These are phyloP conservation scores for Eudorcas thomsonii DNA, from an alignment of 2,113 vertebrate species.

Conservation along the genomic window DNA sequence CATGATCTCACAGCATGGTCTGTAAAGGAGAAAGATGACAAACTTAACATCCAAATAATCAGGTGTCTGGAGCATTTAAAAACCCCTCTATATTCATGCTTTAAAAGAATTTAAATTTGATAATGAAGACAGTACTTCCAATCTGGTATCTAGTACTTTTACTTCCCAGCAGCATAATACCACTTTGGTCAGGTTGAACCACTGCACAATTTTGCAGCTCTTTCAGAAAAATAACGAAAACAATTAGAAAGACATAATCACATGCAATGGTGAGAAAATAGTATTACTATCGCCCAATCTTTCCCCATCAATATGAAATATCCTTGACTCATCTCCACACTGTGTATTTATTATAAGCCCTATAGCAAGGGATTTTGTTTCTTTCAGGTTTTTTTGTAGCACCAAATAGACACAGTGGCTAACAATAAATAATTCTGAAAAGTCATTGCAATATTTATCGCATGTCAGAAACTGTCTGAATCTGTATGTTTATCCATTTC, in stretches of 20 bases:
- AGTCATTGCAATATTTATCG: slow-evolving; percentile 30
- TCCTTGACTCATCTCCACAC: slow-evolving; percentile 42
- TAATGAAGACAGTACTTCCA: slow-evolving; percentile 69
- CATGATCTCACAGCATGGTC: background rate
- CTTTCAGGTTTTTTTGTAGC: slow-evolving; percentile 48
- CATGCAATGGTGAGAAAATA: slow-evolving; percentile 63
- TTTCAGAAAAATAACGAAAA: slow-evolving; percentile 66
- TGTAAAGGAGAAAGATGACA: background rate
- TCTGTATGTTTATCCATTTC: background rate
- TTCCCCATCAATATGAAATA: background rate
- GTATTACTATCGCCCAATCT: slow-evolving; percentile 9
- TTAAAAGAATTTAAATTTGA: background rate
- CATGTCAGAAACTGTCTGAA: background rate
- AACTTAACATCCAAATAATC: background rate
- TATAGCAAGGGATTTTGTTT: slow-evolving; percentile 56
- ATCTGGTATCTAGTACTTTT: slow-evolving; percentile 67
- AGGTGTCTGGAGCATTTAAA: background rate
- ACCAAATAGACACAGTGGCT: slow-evolving; percentile 75
- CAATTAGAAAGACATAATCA: slow-evolving; percentile 62
- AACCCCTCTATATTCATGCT: background rate
- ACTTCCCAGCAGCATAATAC: slow-evolving; percentile 77
- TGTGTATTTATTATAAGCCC: slow-evolving; percentile 69
- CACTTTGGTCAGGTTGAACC: slow-evolving; percentile 74
- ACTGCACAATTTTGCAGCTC: slow-evolving; percentile 71
- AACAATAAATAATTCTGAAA: slow-evolving; percentile 43